phyloP scores from a whole-genome alignment of 2,797 vertebrate genomes.

The Scarus forsteni region DNA sequence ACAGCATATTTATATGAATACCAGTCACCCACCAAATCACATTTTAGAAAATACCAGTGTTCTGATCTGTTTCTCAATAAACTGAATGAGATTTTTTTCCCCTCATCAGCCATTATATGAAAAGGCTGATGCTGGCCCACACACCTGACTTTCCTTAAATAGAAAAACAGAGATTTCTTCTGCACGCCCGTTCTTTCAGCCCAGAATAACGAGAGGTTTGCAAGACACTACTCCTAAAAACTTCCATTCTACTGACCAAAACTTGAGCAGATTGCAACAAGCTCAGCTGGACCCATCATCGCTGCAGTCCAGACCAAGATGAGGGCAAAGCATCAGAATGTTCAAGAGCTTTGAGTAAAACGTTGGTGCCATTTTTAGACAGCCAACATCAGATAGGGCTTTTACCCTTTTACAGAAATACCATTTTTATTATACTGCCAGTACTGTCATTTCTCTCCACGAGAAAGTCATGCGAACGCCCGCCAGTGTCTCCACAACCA shows the following conservation, averaged over 20 bases:
- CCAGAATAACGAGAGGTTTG: constrained; percentile 9
- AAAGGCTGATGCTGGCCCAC: no score
- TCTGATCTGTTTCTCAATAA: no score
- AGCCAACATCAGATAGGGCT: constrained; percentile 26
- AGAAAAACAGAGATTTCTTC: background rate
- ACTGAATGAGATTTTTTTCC: no score
- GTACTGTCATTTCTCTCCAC: constrained; percentile 27
- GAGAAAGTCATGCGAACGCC: constrained; percentile 11
- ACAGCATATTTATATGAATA: no score
- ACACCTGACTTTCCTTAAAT: background rate
- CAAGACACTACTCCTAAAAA: background rate
- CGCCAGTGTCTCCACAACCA: background rate
- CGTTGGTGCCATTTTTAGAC: constrained; percentile 9
- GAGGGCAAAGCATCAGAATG: constrained; percentile 15
- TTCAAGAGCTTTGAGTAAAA: constrained; percentile 25
- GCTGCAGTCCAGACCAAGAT: background rate
- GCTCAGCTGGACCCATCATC: constrained; percentile 11
- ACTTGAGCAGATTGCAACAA: constrained; percentile 2
- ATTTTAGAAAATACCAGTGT: no score
- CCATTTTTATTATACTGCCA: constrained; percentile 29
- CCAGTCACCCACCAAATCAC: no score
- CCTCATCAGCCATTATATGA: no score
- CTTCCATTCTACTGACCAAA: background rate
- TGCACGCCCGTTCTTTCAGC: background rate
- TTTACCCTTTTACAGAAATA: constrained; percentile 37